phyloP scores from a whole-genome alignment of 2,797 vertebrate species.

The Sebastes glaucus region DNA sequence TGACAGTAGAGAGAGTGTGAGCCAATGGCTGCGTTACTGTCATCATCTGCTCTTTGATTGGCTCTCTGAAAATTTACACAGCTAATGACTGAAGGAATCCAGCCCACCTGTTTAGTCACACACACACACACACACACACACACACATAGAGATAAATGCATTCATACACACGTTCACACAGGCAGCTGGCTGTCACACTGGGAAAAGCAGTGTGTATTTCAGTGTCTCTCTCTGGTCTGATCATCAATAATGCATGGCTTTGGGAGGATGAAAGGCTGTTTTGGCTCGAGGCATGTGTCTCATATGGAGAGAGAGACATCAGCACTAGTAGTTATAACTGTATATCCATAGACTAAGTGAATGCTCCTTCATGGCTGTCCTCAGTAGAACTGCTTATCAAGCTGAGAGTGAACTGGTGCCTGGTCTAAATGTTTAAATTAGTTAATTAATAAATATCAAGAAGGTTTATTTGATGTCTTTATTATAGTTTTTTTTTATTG shows the following conservation, averaged over 20 bases:
- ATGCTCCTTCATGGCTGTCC: constrained; percentile 38
- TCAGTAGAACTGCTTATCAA: constrained; percentile 22
- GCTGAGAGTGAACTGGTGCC: neutral
- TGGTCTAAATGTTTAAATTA: neutral
- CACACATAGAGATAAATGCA: neutral
- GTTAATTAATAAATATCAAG: neutral
- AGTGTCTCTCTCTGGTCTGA: constrained; percentile 72
- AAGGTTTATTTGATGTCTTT: neutral
- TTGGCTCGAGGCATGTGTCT: constrained; percentile 79
- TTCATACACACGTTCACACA: constrained; percentile 34
- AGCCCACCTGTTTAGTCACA: constrained; percentile 65
- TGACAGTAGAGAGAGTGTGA: constrained; percentile 39
- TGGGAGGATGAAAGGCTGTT: constrained; percentile 82
- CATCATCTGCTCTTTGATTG: constrained; percentile 68
- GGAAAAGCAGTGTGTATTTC: constrained; percentile 72
- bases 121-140: constrained; percentile 5
- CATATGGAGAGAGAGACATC: constrained; percentile 74
- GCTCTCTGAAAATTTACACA: constrained; percentile 57
- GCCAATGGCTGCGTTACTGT: constrained; percentile 66
- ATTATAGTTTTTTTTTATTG: neutral
- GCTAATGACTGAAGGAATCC: constrained; percentile 62
- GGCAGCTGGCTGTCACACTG: constrained; percentile 55
- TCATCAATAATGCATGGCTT: constrained; percentile 82
- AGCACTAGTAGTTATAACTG: constrained; percentile 60
- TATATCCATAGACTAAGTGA: constrained; percentile 65